These are phyloP conservation scores for Acleris holmiana DNA, from an alignment of 2,888 invertebrate species.

Conservation along the genomic window DNA sequence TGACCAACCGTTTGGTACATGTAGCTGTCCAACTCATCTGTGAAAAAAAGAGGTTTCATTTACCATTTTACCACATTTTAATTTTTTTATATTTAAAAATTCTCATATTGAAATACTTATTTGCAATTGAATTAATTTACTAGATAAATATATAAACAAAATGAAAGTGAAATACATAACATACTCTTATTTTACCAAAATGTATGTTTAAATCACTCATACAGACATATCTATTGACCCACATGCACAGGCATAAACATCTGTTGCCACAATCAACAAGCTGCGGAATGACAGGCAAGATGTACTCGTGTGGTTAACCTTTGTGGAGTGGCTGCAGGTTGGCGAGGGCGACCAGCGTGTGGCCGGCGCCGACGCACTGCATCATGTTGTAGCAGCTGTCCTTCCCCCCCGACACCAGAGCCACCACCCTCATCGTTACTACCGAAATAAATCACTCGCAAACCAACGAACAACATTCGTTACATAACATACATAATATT, in stretches of 20 bases:
- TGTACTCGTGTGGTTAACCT: conserved; percentile 79
- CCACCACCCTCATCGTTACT: conserved; percentile 92
- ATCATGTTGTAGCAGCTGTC: conserved; percentile 99
- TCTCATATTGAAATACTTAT: too few relatives aligned
- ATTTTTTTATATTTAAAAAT: too few relatives aligned
- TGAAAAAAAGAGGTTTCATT: conserved; percentile 44
- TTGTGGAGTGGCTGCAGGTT: conserved; percentile 95
- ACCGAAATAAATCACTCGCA: conserved; percentile 57
- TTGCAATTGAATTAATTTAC: too few relatives aligned
- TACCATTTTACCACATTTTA: too few relatives aligned
- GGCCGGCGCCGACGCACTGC: conserved; percentile 98
- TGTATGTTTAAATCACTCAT: too few relatives aligned
- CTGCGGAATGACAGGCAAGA: conserved; percentile 34
- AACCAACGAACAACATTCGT: conserved; percentile 60
- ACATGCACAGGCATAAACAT: conserved; percentile 7
- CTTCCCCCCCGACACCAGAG: conserved; percentile 98
- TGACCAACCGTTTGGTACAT: conserved; percentile 99
- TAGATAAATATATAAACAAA: too few relatives aligned
- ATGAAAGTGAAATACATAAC: too few relatives aligned
- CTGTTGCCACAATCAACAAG: conserved; percentile 24
- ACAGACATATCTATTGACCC: not conserved
- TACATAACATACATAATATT: conserved; percentile 78
- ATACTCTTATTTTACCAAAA: too few relatives aligned
- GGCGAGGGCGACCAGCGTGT: conserved; percentile 97
- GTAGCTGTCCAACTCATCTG: conserved; percentile 97